Evolutionary conservation across 2,888 invertebrate genomes (phyloP), one percentile per base, ranked within the genome.

Genomic region (Drosophila pseudotakahashii): DNA sequence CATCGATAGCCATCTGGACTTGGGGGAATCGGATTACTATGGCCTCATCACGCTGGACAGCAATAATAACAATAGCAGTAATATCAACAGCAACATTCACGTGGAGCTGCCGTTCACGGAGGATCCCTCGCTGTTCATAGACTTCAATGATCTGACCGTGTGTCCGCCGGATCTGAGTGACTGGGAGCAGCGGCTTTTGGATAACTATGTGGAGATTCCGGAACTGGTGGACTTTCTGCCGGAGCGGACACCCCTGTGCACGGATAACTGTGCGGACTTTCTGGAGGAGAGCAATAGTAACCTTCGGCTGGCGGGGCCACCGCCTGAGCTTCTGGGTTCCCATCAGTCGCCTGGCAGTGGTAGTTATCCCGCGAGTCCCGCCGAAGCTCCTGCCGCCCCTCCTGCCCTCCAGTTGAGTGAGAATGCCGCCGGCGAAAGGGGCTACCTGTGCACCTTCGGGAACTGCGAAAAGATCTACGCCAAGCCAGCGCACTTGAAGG

Each of bases 401-500:
- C 45, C 91, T 61, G 86, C 90, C 9, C 4, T 50, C 11, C 91
- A 41, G 91, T 94, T 86, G 2, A 45, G 72, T 2, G 77, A 75
- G 37, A 88, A 88, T 45, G 68, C 82, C 0, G 86, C 83, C 1
- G 82, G 82, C 91, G 94, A 88, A 94, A 94, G 79, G 93, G 88
- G 93, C 83, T 97, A 94, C 92, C 94, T 94, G 74, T 96, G 95
- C 91, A 94, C 95, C 0, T 95, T 95, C 76, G 93, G 93, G 4
- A 94, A 94, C 53, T 97, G 97, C 85, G 94, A 94, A 19, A 96
- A 98, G 93, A 93, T 96, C 3, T 98, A 98, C 87, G 96, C 97
- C 36, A 98, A 98, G 90, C 96, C 97, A 2, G 97, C 97, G 0
- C 98, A 98, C 90, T 93, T 98, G 42, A 96, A 97, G 84, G 97